phyloP scores from a whole-genome alignment of 2,113 vertebrate genomes.

The Brachyistius frenatus region DNA sequence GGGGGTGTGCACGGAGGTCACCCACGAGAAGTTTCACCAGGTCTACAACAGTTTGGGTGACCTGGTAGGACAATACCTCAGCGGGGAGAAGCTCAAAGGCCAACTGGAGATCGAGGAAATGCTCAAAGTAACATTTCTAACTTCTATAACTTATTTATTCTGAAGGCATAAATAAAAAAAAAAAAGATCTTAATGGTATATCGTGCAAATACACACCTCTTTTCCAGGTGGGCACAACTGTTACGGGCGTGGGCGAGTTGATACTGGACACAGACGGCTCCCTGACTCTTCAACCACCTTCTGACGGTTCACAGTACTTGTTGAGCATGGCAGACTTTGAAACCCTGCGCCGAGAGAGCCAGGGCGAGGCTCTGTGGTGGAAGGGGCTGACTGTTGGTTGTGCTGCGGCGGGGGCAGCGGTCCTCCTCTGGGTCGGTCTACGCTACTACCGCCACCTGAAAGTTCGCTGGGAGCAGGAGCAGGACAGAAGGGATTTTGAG shows the following conservation, averaged over 20 bases:
- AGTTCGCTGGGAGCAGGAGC: slow-evolving; percentile 68
- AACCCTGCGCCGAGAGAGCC: slow-evolving; percentile 79
- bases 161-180: background rate
- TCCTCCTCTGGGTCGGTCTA: slow-evolving; percentile 79
- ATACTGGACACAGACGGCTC: slow-evolving; percentile 83
- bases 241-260: slow-evolving; percentile 88
- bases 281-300: slow-evolving; percentile 85
- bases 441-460: slow-evolving; percentile 78
- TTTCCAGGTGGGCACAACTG: slow-evolving; percentile 83
- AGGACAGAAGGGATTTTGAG: slow-evolving; percentile 75
- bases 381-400: slow-evolving; percentile 74
- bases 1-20: slow-evolving; percentile 83
- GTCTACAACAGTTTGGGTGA: slow-evolving; percentile 83
- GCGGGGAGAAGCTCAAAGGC: slow-evolving; percentile 91
- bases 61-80: slow-evolving; percentile 88
- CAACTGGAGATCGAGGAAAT: slow-evolving; percentile 92
- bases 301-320: slow-evolving; percentile 83
- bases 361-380: slow-evolving; percentile 79
- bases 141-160: background rate
- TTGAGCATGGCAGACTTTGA: slow-evolving; percentile 86
- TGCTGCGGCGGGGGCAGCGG: slow-evolving; percentile 62
- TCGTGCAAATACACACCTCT: background rate
- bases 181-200: background rate
- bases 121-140: slow-evolving; percentile 77
- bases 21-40: slow-evolving; percentile 90